Evolutionary conservation across 1,140 invertebrate species (phyloP).

Genomic region (Augochlora pura): DNA sequence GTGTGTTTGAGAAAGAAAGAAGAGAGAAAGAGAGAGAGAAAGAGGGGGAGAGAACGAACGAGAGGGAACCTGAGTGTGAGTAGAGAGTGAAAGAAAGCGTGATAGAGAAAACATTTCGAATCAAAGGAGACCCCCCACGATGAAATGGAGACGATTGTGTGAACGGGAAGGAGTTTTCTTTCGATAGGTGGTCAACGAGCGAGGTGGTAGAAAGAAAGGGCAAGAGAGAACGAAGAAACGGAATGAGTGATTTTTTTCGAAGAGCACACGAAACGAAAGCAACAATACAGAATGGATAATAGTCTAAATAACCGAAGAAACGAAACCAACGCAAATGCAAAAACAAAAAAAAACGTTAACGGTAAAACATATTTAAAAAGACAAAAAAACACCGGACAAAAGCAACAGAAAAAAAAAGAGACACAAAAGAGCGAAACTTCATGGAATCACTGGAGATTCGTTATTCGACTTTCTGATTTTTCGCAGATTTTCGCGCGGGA

Average conservation of each 20-base stretch:
- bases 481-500: constrained; percentile 70
- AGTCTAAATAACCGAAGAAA: background rate
- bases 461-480: constrained; percentile 70
- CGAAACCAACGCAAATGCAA: background rate
- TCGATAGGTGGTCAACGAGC: constrained; percentile 57
- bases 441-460: constrained; percentile 64
- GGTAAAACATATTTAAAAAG: too few species aligned
- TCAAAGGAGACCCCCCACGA: constrained; percentile 19
- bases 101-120: background rate
- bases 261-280: constrained; percentile 30
- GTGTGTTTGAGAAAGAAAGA: constrained; percentile 24
- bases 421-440: constrained; percentile 61
- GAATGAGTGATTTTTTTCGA: constrained; percentile 37
- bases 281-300: constrained; percentile 3
- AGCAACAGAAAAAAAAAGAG: constrained; percentile 67
- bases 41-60: constrained; percentile 4
- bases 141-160: constrained; percentile 29
- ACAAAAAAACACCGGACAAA: constrained; percentile 27
- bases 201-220: constrained; percentile 64
- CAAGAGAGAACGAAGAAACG: constrained; percentile 46
- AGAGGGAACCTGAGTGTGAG: background rate
- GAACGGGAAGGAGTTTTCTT: constrained; percentile 40
- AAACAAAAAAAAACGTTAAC: too few species aligned
- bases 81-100: background rate
- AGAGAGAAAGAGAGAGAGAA: constrained; percentile 12